Conservation (phyloP, 1,140 invertebrate species). For the Lasioglossum baleicum region DNA sequence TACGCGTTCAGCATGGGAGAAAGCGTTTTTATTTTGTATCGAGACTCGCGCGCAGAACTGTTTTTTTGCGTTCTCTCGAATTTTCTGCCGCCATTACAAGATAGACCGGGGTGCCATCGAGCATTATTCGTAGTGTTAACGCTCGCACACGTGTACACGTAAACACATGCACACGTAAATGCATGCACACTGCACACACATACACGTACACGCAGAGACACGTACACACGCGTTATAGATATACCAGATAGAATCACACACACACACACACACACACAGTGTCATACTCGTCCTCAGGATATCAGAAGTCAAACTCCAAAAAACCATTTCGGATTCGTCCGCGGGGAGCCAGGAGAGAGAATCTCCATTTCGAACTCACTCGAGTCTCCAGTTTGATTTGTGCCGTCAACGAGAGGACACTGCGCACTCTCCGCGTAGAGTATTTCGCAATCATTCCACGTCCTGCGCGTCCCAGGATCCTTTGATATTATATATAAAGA, state of each 20-base stretch:
- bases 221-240: too few species aligned
- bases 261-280: too few species aligned
- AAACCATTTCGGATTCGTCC: neutral
- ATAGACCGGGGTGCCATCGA: slow-evolving; percentile 47
- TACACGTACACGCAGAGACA: neutral
- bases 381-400: slow-evolving; percentile 1
- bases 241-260: neutral
- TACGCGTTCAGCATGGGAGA: slow-evolving; percentile 19
- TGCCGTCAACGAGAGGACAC: neutral
- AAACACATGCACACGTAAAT: neutral
- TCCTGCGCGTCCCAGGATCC: slow-evolving; percentile 25
- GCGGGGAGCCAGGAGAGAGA: neutral
- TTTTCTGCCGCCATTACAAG: slow-evolving; percentile 35
- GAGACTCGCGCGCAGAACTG: slow-evolving; percentile 11
- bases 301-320: neutral
- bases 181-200: neutral
- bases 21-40: slow-evolving; percentile 18
- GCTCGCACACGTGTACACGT: slow-evolving; percentile 14
- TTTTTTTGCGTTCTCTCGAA: neutral
- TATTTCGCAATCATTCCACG: slow-evolving; percentile 15
- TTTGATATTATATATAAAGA: slow-evolving; percentile 38
- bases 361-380: neutral
- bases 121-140: slow-evolving; percentile 24
- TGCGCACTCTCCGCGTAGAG: neutral
- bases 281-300: neutral